These are phyloP conservation scores for Trichonephila clavata DNA, from an alignment of 1,140 invertebrate species.

Conservation along the genomic window DNA sequence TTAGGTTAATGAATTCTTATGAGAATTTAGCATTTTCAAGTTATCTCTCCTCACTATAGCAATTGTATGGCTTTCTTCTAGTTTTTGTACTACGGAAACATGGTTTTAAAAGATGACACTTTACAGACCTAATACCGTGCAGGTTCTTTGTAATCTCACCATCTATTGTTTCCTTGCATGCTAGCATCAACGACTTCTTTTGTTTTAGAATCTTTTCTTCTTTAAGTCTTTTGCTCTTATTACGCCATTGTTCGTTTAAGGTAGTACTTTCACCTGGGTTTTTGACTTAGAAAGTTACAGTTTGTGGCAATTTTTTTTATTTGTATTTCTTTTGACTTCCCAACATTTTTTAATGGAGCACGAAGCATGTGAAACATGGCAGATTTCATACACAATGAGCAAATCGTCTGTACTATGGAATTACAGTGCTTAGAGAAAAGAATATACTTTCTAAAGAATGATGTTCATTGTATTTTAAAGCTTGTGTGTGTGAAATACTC, in stretches of 20 bases:
- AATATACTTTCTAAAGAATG: neutral
- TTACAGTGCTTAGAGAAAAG: neutral
- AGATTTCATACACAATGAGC: neutral
- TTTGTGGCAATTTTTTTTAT: neutral
- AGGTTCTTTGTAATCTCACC: neutral
- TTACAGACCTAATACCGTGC: neutral
- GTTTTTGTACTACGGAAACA: neutral
- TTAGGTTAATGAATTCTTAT: no score
- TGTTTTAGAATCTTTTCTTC: neutral
- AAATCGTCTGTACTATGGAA: neutral
- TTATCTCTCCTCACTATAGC: neutral
- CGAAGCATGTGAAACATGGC: neutral
- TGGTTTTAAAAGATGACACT: neutral
- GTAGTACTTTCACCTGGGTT: neutral
- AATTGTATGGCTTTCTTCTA: neutral
- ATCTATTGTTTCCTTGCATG: neutral
- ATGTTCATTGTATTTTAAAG: no score
- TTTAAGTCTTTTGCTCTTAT: neutral
- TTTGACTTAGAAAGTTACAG: slow-evolving; percentile 19
- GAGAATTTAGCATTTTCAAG: neutral
- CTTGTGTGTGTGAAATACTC: no score
- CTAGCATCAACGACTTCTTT: neutral
- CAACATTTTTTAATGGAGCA: neutral
- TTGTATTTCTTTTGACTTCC: neutral
- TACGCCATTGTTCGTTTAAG: neutral